Conservation (phyloP, 2,113 vertebrate species). For the Platysteira castanea region DNA sequence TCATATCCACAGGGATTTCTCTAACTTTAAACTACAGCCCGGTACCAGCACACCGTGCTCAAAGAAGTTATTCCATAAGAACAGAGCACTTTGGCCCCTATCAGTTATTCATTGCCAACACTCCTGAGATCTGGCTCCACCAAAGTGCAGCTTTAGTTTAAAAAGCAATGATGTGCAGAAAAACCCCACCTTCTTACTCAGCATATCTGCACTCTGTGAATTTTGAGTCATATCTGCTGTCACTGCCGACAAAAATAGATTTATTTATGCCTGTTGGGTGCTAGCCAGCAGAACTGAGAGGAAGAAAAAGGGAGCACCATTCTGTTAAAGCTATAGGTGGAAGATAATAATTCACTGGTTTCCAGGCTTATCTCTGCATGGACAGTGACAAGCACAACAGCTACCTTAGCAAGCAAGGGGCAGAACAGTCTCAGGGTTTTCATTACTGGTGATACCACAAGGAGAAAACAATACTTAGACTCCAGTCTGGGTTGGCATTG, state of each 20-base stretch:
- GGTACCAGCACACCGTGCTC: background rate
- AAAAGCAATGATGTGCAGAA: constrained; percentile 6
- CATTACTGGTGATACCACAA: background rate
- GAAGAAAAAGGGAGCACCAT: background rate
- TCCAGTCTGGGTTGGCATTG: background rate
- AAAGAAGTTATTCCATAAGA: background rate
- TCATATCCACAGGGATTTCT: background rate
- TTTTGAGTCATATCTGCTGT: constrained; percentile 54
- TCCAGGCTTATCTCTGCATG: background rate
- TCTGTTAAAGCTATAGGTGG: background rate
- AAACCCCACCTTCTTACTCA: constrained; percentile 35
- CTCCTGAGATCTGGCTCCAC: background rate
- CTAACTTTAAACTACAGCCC: background rate
- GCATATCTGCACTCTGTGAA: constrained; percentile 40
- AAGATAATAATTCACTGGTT: background rate
- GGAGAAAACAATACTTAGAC: background rate
- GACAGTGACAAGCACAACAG: background rate
- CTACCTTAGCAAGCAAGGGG: background rate
- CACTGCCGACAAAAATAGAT: background rate
- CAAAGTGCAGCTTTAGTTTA: background rate
- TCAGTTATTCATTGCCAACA: background rate
- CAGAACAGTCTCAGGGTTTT: background rate
- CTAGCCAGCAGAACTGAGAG: constrained; percentile 1
- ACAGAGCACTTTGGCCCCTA: background rate
- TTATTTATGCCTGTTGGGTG: constrained; percentile 38